phyloP scores from a whole-genome alignment of 1,140 invertebrate species.

The Drosophila equinoxialis region DNA sequence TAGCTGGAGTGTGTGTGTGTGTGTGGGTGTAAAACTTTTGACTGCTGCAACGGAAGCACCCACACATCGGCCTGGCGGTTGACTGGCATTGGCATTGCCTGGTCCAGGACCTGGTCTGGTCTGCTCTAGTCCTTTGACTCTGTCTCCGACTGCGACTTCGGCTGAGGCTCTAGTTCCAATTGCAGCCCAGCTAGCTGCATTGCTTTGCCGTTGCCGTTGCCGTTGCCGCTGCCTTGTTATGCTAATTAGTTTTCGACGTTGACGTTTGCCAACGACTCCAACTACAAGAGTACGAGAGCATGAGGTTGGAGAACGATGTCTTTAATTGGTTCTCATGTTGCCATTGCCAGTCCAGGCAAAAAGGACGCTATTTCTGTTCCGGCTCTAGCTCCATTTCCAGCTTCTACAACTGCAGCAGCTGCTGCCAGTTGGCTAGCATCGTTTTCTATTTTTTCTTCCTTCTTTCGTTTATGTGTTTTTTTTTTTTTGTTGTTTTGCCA shows the following conservation, averaged over 20 bases:
- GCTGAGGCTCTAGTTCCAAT: conserved; percentile 26
- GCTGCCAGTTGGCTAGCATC: conserved; percentile 36
- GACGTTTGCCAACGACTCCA: conserved; percentile 68
- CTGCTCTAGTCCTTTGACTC: neutral
- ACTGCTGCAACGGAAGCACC: conserved; percentile 32
- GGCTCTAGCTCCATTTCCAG: neutral
- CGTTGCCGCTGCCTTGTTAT: conserved; percentile 62
- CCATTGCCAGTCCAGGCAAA: conserved; percentile 33
- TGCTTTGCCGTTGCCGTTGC: conserved; percentile 56
- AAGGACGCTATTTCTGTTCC: conserved; percentile 25
- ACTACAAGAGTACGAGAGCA: conserved; percentile 32
- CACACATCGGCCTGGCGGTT: conserved; percentile 43
- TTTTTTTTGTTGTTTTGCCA: conserved; percentile 40
- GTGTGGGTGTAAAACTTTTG: conserved; percentile 57
- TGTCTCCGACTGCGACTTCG: conserved; percentile 15
- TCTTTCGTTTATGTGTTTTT: conserved; percentile 14
- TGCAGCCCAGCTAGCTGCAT: conserved; percentile 10
- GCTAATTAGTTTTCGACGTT: conserved; percentile 81
- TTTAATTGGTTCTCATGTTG: conserved; percentile 81
- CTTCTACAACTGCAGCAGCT: conserved; percentile 6
- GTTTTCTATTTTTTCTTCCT: conserved; percentile 35
- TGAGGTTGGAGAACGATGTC: conserved; percentile 65
- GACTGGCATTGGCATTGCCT: conserved; percentile 35
- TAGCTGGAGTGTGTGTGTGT: conserved; percentile 37
- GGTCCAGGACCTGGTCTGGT: conserved; percentile 23